phyloP scores from a whole-genome alignment of 2,888 invertebrate species.

The Agapostemon virescens region DNA sequence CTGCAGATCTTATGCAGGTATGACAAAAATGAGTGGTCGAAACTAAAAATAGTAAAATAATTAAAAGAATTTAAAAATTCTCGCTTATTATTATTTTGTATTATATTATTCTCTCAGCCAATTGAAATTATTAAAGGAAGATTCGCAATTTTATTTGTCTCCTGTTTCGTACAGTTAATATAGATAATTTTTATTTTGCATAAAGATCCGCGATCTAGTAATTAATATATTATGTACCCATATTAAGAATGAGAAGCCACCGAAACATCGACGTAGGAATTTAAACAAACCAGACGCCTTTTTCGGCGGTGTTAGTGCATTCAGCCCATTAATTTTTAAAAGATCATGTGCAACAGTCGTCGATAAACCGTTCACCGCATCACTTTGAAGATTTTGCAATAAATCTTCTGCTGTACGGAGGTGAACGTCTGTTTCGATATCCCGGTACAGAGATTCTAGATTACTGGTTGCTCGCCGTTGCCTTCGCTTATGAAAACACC shows the following conservation, averaged over 20 bases:
- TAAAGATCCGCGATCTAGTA: background rate
- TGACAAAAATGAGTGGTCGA: background rate
- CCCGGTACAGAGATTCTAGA: constrained; percentile 59
- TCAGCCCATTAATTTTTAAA: constrained; percentile 84
- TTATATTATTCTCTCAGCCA: too few relatives aligned
- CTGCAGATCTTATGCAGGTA: background rate
- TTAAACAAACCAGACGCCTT: constrained; percentile 86
- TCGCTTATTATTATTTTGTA: too few relatives aligned
- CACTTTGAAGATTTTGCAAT: constrained; percentile 56
- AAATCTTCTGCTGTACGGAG: constrained; percentile 56
- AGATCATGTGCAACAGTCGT: constrained; percentile 83
- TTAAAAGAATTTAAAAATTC: too few relatives aligned
- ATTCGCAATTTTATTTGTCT: too few relatives aligned
- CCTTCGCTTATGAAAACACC: constrained; percentile 33
- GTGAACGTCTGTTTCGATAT: constrained; percentile 69
- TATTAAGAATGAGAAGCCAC: constrained; percentile 78
- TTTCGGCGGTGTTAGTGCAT: constrained; percentile 87
- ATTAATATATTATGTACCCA: constrained; percentile 59
- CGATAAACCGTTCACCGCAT: constrained; percentile 82
- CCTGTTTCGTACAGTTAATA: too few relatives aligned
- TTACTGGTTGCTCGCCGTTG: constrained; percentile 34
- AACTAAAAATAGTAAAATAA: too few relatives aligned
- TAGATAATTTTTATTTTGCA: too few relatives aligned
- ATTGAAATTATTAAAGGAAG: too few relatives aligned
- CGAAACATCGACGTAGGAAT: constrained; percentile 88